phyloP scores from a whole-genome alignment of 2,113 vertebrate genomes.

The Laterallus jamaicensis region DNA sequence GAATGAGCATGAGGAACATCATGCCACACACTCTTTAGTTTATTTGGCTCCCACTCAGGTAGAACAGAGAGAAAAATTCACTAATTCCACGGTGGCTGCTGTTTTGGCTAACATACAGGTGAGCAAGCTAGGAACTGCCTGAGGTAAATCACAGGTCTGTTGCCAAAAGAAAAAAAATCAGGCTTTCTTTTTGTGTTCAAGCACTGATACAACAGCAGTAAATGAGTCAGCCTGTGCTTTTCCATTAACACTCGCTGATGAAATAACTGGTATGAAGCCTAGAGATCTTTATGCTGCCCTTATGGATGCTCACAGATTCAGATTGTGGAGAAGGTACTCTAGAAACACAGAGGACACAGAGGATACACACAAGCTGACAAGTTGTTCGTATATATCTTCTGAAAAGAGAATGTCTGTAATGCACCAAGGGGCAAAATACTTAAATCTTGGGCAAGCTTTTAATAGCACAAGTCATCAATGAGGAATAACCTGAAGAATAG shows the following conservation, averaged over 20 bases:
- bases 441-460: background rate
- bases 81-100: background rate
- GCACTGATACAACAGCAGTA: background rate
- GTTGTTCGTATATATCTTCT: background rate
- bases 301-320: background rate
- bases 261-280: background rate
- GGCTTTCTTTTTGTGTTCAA: background rate
- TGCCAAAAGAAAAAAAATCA: background rate
- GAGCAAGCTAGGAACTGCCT: background rate
- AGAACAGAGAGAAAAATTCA: background rate
- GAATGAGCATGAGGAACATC: background rate
- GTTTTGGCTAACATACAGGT: background rate
- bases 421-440: background rate
- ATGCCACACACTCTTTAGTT: background rate
- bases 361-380: background rate
- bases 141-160: background rate
- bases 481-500: background rate
- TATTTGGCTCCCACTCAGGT: background rate
- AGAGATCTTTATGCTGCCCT: background rate
- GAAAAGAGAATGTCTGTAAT: background rate
- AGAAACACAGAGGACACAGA: background rate
- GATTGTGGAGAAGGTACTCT: background rate
- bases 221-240: background rate
- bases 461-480: background rate
- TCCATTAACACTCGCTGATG: background rate